A percentile compares a stretch with the other conserved stretches of the same genome.
These are phyloP conservation scores for Cavia aperea DNA, from an alignment of 2,113 vertebrate species.

Conservation along the genomic window DNA sequence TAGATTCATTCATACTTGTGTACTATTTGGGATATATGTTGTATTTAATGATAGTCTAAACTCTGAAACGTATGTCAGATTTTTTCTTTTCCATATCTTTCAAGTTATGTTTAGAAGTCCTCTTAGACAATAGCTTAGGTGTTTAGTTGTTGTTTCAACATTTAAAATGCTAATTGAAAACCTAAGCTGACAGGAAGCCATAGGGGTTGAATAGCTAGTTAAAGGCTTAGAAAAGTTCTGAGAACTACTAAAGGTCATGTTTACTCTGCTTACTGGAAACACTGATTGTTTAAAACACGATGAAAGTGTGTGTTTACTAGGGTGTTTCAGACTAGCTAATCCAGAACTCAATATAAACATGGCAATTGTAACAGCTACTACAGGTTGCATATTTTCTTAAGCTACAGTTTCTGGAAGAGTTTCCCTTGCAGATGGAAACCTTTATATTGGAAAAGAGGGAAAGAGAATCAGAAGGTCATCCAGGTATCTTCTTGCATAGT, in stretches of 20 bases:
- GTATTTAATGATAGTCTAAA: background rate
- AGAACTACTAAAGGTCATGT: constrained; percentile 48
- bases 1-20: background rate
- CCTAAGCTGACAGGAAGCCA: constrained; percentile 7
- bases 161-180: constrained; percentile 30
- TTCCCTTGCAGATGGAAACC: constrained; percentile 61
- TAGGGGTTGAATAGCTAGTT: constrained; percentile 35
- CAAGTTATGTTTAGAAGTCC: constrained; percentile 12
- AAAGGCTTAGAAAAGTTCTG: constrained; percentile 48
- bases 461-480: constrained; percentile 39
- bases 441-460: constrained; percentile 48
- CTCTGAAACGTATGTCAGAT: background rate
- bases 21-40: background rate
- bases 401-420: constrained; percentile 60
- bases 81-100: constrained; percentile 28
- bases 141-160: constrained; percentile 30
- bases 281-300: constrained; percentile 48
- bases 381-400: constrained; percentile 63
- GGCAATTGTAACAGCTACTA: constrained; percentile 53
- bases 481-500: constrained; percentile 44
- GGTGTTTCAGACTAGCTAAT: constrained; percentile 48
- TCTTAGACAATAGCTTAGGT: background rate
- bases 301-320: constrained; percentile 60
- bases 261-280: constrained; percentile 55
- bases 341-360: constrained; percentile 57